Base-by-base conservation (phyloP, 2,797 vertebrate genomes). In the Ptychadena robeensis region DNA sequence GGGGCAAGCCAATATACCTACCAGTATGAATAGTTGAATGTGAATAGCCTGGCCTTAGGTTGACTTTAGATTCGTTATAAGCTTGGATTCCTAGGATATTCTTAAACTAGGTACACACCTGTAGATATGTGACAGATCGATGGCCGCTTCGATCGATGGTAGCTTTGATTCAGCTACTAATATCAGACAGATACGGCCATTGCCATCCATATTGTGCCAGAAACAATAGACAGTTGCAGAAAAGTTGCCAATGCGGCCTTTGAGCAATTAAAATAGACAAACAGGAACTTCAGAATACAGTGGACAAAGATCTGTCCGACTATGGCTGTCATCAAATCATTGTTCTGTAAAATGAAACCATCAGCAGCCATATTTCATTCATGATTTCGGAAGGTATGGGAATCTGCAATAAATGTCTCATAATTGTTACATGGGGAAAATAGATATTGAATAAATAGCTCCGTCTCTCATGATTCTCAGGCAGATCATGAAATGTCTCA, bases 401-500 rank as follows among this genome's bases (percentile, higher is more conserved):
- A 71, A 48, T 44, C 25, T 22, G 2, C 78, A 59, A 44, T 64
- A 44, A 64, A 77, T 65, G 59, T 82, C 69, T 72, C 63, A 59
- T 79, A 83, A 73, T 79, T 83, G 59, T 73, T 53, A 30, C 34
- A 79, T 44, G 34, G 32, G 73, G 75, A 48, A 79, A 73, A 80
- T 68, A 40, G 25, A 79, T 64, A 28, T 74, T 22, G 65, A 85
- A 73, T 69, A 57, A 79, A 69, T 85, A 35, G 27, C 73, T 68
- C 65, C 73, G 82, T 84, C 82, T 71, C 57, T 84, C 75, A 61
- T 37, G 57, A 67, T 63, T 74, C 40, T n/a, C 71, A 85, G 70
- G 77, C 77, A 80, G 69, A 79, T 85, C 78, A 80, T 80, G 82
- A 80, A 80, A 35, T 70, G 72, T 84, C 72, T 80, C 32, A 40